Evolutionary conservation across 2,113 vertebrate genomes (phyloP), one percentile per base, ranked within the genome.

Genomic region (Gadus macrocephalus): DNA sequence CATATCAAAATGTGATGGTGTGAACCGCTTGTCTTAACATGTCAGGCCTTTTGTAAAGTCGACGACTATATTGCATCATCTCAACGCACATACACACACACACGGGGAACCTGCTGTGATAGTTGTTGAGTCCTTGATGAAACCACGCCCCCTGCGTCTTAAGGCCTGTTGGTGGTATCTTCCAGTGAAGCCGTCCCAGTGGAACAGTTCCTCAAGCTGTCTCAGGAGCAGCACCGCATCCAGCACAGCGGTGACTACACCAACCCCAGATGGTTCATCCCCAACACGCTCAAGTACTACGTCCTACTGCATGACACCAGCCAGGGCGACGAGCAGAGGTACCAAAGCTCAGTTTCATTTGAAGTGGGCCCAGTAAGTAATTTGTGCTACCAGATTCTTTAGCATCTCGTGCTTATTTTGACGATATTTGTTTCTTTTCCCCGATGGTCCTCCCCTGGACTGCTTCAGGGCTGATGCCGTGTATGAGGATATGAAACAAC

Each of bases 401-500:
- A 49, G 42, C 42, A 49, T 49, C 42, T 49, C 42, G 25, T 25
- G 25, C 25, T 2, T 0, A 25, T 25, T 25, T 2, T 25, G 25
- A 25, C 25, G 2, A 49, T 14, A 49, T 9, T 49, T 49, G 42
- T 49, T 15, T 25, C 12, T 15, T 25, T 62, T 27, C 14, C 22
- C 12, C 42, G 8, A 9, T 12, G 1, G 42, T 49, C 42, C 20
- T 62, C 61, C 20, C 19, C 15, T 16, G 14, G 35, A 14, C 12
- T 4, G 61, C 70, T 67, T 3, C 88, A 99, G 97, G 90, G 96
- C 96, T 71, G 96, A 98, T 71, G 81, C 90, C 5, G 85, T 96
- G 81, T 98, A 98, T 85, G 97, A 99, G 87, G 96, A 98, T 76
- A 98, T 99, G 94, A 99, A 98, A 76, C 97, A 99, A 84, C 91